Evolutionary conservation across 2,113 vertebrate genomes (phyloP).

Genomic region (Rhinopomastus cyanomelas): DNA sequence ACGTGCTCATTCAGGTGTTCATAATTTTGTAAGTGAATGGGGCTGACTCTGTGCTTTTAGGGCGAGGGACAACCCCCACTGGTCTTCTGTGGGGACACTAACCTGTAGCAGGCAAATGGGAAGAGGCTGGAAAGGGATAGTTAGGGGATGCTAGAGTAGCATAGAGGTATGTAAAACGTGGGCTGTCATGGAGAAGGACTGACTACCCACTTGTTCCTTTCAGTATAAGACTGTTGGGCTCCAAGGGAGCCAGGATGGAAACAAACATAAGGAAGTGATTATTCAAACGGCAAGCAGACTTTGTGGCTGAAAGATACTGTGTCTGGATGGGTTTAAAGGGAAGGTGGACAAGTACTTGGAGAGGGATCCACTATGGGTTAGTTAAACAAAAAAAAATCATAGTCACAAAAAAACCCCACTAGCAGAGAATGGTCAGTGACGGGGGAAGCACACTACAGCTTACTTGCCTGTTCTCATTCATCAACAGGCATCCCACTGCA

Average conservation of each 20-base stretch:
- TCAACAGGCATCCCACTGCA: background rate
- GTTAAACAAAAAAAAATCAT: background rate
- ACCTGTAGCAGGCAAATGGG: background rate
- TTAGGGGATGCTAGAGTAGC: background rate
- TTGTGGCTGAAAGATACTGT: background rate
- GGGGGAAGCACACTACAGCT: background rate
- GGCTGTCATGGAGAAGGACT: background rate
- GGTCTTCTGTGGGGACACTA: background rate
- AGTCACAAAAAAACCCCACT: background rate
- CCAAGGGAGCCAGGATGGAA: background rate
- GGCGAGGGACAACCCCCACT: background rate
- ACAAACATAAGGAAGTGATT: background rate
- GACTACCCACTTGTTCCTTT: background rate
- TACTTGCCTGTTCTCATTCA: background rate
- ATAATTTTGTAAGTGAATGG: background rate
- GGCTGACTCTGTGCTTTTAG: background rate
- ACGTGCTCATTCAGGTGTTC: background rate
- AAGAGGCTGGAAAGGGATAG: background rate
- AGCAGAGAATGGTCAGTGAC: background rate
- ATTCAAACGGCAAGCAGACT: background rate
- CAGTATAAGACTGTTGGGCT: background rate
- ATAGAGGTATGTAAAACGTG: background rate
- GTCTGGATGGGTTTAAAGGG: background rate
- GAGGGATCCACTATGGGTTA: background rate
- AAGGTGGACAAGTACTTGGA: background rate